Evolutionary conservation across 2,113 vertebrate genomes (phyloP).

Genomic region (Elachura formosa): DNA sequence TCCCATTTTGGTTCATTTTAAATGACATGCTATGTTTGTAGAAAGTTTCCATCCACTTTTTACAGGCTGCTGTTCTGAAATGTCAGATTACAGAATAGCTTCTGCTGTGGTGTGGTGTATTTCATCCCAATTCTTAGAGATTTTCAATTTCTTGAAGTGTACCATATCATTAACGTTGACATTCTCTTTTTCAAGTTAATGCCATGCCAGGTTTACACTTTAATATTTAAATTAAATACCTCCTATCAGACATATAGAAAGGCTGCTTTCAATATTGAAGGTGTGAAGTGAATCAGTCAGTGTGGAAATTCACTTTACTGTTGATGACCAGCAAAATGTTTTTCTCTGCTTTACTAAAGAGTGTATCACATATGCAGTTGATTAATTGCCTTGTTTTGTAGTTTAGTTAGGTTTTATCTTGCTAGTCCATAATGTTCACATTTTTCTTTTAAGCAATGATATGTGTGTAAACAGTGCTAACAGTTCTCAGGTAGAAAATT

Average conservation of each 20-base stretch:
- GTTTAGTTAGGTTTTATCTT: not conserved
- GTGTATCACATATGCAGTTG: fast-evolving
- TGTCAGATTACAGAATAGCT: not conserved
- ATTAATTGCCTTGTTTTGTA: not conserved
- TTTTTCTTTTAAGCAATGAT: not conserved
- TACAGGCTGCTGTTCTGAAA: not conserved
- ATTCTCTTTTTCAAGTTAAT: not conserved
- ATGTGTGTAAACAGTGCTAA: not conserved
- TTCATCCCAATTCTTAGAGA: not conserved
- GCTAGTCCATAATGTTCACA: not conserved
- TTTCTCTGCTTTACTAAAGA: not conserved
- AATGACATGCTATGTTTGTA: not conserved
- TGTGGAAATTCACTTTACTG: not conserved
- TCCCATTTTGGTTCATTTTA: not conserved
- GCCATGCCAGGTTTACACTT: not conserved
- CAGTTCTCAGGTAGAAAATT: not conserved
- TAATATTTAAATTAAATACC: not conserved
- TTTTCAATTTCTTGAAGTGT: not conserved
- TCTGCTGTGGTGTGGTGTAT: not conserved
- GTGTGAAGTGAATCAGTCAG: not conserved
- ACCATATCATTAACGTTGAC: fast-evolving
- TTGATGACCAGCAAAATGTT: not conserved
- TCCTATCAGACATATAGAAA: not conserved
- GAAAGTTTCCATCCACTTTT: not conserved
- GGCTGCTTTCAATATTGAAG: not conserved